Percentiles rank a stretch among this genome's conserved stretches.
Conservation (phyloP, 2,113 vertebrate genomes). For the Todiramphus chloris region DNA sequence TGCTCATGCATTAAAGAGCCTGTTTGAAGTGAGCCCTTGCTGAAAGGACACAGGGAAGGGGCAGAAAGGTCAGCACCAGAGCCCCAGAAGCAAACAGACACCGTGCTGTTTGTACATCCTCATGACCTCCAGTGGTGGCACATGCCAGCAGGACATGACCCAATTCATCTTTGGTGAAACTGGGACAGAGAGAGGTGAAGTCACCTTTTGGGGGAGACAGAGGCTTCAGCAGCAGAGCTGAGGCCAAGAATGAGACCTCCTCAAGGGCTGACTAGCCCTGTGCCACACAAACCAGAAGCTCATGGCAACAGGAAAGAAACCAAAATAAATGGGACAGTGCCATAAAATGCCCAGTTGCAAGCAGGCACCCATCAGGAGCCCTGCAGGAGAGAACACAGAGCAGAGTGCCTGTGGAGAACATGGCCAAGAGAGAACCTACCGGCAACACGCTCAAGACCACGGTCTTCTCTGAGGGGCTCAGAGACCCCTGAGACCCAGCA, state of each 20-base stretch:
- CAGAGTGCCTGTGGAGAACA: fast-evolving
- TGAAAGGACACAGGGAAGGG: background rate
- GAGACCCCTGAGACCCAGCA: background rate
- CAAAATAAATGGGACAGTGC: background rate
- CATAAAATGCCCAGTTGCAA: background rate
- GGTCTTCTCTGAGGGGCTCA: background rate
- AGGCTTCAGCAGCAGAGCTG: background rate
- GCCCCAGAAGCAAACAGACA: background rate
- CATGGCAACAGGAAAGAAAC: background rate
- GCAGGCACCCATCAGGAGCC: background rate
- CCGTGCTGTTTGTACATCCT: fast-evolving
- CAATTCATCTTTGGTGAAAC: background rate
- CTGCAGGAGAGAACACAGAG: fast-evolving
- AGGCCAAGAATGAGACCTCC: background rate
- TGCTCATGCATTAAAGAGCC: background rate
- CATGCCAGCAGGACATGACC: background rate
- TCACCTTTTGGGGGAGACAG: background rate
- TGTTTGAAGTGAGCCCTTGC: background rate
- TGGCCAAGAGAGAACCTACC: background rate
- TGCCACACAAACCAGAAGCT: background rate
- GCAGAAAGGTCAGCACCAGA: background rate
- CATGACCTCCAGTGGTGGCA: too few relatives aligned
- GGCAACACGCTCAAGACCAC: background rate
- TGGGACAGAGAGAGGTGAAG: background rate
- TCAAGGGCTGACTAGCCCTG: background rate